phyloP scores from a whole-genome alignment of 2,113 vertebrate genomes.

The Clupea harengus region DNA sequence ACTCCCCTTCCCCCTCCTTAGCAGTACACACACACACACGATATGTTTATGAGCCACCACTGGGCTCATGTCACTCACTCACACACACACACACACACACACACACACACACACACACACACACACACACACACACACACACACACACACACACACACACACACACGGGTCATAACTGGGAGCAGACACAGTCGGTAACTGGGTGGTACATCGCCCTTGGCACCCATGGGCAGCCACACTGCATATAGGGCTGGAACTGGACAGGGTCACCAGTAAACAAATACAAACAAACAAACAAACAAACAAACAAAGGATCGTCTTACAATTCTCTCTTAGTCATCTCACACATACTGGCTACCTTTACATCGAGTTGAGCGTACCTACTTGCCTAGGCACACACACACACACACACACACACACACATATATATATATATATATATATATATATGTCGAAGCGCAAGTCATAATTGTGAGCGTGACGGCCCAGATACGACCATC shows the following conservation, averaged over 20 bases:
- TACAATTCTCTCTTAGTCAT: not conserved
- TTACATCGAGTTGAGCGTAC: too few relatives aligned
- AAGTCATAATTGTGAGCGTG: too few relatives aligned
- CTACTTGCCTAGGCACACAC: too few relatives aligned
- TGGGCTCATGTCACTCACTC: not conserved
- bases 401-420: too few relatives aligned
- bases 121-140: not conserved
- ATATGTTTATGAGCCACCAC: too few relatives aligned
- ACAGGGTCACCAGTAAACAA: not conserved
- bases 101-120: not conserved
- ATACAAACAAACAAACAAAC: not conserved
- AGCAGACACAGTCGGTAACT: not conserved
- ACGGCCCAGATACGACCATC: too few relatives aligned
- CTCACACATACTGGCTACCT: too few relatives aligned
- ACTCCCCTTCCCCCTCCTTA: too few relatives aligned
- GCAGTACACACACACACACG: too few relatives aligned
- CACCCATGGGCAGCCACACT: not conserved
- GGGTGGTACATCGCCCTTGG: not conserved
- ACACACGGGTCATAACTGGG: not conserved
- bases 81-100: not conserved
- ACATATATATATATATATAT: too few relatives aligned
- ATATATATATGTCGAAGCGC: too few relatives aligned
- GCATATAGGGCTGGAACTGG: not conserved
- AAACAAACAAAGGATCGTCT: not conserved
- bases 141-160: conserved; percentile 12